These are phyloP conservation scores for Catharus ustulatus DNA, from an alignment of 2,797 vertebrate species.

Conservation along the genomic window DNA sequence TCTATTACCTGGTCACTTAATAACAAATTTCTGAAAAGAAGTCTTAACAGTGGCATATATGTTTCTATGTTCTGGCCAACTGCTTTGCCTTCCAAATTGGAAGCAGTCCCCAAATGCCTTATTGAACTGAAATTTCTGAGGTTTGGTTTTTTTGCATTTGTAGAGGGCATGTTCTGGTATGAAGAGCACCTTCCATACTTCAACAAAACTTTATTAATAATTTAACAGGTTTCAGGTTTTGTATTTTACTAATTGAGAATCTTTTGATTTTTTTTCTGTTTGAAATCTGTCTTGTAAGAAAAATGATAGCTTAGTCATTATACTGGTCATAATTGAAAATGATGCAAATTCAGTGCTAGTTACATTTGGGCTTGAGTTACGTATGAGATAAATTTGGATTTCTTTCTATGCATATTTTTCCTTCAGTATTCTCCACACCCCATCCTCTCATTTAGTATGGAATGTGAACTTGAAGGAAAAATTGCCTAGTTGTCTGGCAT, in stretches of 20 bases:
- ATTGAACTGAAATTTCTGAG: constrained; percentile 32
- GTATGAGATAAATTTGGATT: background rate
- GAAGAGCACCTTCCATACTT: constrained; percentile 67
- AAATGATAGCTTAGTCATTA: background rate
- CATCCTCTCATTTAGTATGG: background rate
- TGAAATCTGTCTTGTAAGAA: background rate
- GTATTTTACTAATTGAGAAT: background rate
- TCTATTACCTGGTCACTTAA: background rate
- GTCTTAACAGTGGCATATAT: background rate
- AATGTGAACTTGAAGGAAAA: constrained; percentile 3
- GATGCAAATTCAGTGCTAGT: background rate
- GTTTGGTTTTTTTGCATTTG: constrained; percentile 73
- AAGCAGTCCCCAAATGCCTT: constrained; percentile 4
- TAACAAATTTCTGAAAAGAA: background rate
- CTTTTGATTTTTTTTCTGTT: background rate
- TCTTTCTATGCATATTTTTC: background rate
- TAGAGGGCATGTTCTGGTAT: constrained; percentile 56
- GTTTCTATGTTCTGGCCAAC: background rate
- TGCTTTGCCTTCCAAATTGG: constrained; percentile 15
- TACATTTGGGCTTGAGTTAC: background rate
- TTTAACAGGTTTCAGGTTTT: background rate
- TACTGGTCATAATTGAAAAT: background rate
- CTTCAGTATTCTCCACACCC: background rate
- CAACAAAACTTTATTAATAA: background rate
- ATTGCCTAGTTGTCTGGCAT: background rate